A percentile compares a stretch with the other conserved stretches of the same genome.
phyloP scores from a whole-genome alignment of 1,140 invertebrate genomes.

The Ceratina calcarata region DNA sequence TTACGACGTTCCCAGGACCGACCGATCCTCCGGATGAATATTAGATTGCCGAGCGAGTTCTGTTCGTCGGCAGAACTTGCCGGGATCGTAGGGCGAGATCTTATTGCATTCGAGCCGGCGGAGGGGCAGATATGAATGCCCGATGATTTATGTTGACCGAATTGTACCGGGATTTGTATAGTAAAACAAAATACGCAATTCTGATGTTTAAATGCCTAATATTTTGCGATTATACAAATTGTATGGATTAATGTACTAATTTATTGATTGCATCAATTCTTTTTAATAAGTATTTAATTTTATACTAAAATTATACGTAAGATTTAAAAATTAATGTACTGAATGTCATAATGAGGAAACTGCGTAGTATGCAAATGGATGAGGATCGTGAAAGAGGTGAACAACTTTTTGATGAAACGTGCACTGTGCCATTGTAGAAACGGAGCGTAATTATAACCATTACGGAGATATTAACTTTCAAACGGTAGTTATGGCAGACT shows the following conservation, averaged over 20 bases:
- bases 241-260: no score
- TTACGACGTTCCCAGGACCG: not conserved
- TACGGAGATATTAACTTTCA: slow-evolving; percentile 12
- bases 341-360: not conserved
- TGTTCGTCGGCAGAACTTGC: not conserved
- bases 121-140: no score
- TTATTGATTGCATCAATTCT: no score
- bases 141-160: no score
- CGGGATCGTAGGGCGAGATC: not conserved
- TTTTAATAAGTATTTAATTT: not conserved
- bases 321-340: no score
- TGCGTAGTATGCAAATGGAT: not conserved
- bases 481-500: not conserved
- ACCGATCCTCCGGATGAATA: slow-evolving; percentile 16
- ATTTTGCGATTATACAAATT: no score
- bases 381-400: not conserved
- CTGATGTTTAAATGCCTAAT: no score
- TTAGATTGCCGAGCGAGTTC: slow-evolving; percentile 1
- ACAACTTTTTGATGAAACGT: not conserved
- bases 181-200: no score
- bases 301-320: no score
- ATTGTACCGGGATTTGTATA: no score
- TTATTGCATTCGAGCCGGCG: not conserved
- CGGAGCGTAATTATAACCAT: not conserved
- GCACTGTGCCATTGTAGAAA: not conserved